Evolutionary conservation across 2,113 vertebrate species (phyloP).

Genomic region (Zootoca vivipara): DNA sequence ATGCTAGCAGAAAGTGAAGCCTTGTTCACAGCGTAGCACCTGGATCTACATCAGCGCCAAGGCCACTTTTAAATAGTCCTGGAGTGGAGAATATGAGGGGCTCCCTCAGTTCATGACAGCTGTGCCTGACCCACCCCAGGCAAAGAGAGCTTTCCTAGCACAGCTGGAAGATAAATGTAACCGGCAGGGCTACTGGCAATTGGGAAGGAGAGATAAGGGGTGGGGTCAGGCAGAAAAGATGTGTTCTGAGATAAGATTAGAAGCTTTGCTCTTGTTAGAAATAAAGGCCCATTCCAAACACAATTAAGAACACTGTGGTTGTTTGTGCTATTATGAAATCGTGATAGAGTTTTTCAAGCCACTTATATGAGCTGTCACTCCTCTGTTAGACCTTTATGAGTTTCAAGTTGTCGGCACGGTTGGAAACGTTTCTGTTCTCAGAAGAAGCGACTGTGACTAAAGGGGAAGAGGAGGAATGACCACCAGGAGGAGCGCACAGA

Average conservation of each 20-base stretch:
- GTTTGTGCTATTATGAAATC: neutral
- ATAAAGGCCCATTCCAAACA: neutral
- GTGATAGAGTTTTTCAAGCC: neutral
- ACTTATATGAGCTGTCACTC: neutral
- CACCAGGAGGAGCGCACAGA: too few relatives aligned
- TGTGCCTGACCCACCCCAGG: neutral
- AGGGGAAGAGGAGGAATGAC: neutral
- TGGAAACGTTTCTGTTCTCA: neutral
- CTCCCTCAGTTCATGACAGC: neutral
- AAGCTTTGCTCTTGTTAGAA: neutral
- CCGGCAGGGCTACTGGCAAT: neutral
- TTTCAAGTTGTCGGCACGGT: neutral
- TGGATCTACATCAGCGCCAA: neutral
- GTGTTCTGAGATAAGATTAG: neutral
- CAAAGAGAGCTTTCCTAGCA: neutral
- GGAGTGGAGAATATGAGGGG: neutral
- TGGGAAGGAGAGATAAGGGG: neutral
- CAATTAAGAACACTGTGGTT: neutral
- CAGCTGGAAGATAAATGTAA: neutral
- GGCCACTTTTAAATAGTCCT: neutral
- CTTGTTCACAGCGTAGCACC: neutral
- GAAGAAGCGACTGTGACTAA: neutral
- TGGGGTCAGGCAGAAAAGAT: neutral
- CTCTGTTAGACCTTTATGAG: neutral
- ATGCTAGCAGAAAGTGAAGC: neutral